phyloP scores from a whole-genome alignment of 1,140 invertebrate species.

The Myzus persicae region DNA sequence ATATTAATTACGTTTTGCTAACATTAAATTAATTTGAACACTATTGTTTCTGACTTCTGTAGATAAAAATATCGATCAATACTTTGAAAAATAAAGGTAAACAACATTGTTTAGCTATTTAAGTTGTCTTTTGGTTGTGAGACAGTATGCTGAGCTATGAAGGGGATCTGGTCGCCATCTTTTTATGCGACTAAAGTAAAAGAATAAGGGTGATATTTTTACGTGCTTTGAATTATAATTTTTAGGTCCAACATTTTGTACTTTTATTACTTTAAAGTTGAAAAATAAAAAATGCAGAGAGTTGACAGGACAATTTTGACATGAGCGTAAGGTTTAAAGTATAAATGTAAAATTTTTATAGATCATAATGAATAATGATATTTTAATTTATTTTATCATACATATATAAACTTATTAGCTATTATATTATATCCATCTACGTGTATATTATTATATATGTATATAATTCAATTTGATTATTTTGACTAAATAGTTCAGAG shows the following conservation, averaged over 20 bases:
- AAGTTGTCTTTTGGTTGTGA: neutral
- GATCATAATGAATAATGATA: neutral
- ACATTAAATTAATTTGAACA: neutral
- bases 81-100: neutral
- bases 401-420: too few species aligned
- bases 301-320: neutral
- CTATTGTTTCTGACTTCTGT: neutral
- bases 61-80: too few species aligned
- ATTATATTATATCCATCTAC: neutral
- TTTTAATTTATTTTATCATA: neutral
- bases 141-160: neutral
- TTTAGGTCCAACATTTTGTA: neutral
- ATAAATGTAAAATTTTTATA: neutral
- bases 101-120: conserved; percentile 3
- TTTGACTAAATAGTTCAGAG: too few species aligned
- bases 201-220: neutral
- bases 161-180: neutral
- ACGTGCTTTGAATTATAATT: conserved; percentile 35
- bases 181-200: neutral
- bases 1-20: neutral
- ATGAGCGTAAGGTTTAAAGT: neutral
- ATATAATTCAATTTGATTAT: too few species aligned
- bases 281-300: neutral
- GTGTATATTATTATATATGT: too few species aligned
- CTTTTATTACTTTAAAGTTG: neutral